A percentile compares a stretch with the other conserved stretches of the same genome.
Evolutionary conservation across 2,888 invertebrate species (phyloP).

Genomic region (Eristalinus aeneus): DNA sequence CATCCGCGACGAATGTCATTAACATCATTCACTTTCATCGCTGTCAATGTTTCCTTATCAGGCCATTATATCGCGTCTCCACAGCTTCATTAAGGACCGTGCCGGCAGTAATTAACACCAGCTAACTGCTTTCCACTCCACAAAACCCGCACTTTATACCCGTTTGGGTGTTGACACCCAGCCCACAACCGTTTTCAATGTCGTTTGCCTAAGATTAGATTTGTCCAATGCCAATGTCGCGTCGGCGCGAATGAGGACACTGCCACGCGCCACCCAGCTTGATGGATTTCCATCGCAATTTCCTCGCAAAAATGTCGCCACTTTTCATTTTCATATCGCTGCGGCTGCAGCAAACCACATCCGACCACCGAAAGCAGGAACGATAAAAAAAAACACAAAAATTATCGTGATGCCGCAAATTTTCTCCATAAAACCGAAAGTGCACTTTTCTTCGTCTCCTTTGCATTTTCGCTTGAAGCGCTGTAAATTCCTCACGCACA

Average conservation of each 20-base stretch:
- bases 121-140: not conserved
- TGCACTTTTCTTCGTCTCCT: slow-evolving; percentile 64
- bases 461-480: slow-evolving; percentile 57
- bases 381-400: slow-evolving; percentile 54
- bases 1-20: not conserved
- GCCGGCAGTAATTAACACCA: not conserved
- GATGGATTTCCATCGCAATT: slow-evolving; percentile 44
- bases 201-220: not conserved
- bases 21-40: not conserved
- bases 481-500: slow-evolving; percentile 68
- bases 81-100: not conserved
- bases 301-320: slow-evolving; percentile 62
- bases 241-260: not conserved
- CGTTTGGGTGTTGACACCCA: not conserved
- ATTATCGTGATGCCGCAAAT: slow-evolving; percentile 56
- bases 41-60: not conserved
- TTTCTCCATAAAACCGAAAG: slow-evolving; percentile 70
- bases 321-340: slow-evolving; percentile 56
- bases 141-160: not conserved
- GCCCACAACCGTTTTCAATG: not conserved
- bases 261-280: not conserved
- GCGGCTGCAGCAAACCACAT: not conserved
- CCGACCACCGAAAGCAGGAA: slow-evolving; percentile 7
- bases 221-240: not conserved
- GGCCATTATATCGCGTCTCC: not conserved